These are phyloP conservation scores for Leistus spinibarbis DNA, from an alignment of 2,888 invertebrate species.

Conservation along the genomic window DNA sequence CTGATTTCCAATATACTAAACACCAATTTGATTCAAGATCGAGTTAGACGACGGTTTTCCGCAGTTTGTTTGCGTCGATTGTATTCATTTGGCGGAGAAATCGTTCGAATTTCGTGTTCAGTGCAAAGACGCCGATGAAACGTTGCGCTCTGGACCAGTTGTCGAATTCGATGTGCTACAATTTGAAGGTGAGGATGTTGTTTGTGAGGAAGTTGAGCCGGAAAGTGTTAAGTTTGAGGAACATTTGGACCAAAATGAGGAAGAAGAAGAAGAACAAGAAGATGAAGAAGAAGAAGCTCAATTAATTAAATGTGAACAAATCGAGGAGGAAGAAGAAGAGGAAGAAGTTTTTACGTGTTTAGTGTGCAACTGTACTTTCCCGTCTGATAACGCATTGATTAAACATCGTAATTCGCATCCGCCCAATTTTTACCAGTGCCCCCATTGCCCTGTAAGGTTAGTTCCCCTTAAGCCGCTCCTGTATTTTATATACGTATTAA, in stretches of 20 bases:
- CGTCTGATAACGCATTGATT: conserved; percentile 2
- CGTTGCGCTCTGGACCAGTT: conserved; percentile 1
- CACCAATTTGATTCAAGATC: conserved; percentile 12
- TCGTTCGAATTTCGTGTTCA: conserved; percentile 28
- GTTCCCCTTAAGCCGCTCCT: no score
- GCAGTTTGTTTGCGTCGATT: conserved; percentile 26
- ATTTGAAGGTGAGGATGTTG: conserved; percentile 11
- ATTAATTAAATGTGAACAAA: conserved; percentile 27
- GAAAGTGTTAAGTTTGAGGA: not conserved
- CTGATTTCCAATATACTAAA: not conserved
- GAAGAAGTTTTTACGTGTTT: conserved; percentile 5
- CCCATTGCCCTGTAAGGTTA: conserved; percentile 21
- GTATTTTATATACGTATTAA: no score
- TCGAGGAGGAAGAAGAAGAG: conserved; percentile 4
- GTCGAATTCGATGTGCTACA: not conserved
- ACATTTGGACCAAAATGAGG: not conserved
- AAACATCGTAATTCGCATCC: conserved; percentile 22
- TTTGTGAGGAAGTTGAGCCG: not conserved
- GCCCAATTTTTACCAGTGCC: conserved; percentile 27
- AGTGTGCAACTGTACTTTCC: conserved; percentile 25
- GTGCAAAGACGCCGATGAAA: conserved; percentile 25
- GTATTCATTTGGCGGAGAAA: conserved; percentile 29
- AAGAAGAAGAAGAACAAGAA: conserved; percentile 5
- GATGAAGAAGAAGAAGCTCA: not conserved
- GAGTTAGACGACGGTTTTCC: conserved; percentile 29